A percentile compares a stretch with the other conserved stretches of the same genome.
phyloP scores from a whole-genome alignment of 1,140 invertebrate genomes.

The fruit fly (Drosophila melanogaster) region DNA sequence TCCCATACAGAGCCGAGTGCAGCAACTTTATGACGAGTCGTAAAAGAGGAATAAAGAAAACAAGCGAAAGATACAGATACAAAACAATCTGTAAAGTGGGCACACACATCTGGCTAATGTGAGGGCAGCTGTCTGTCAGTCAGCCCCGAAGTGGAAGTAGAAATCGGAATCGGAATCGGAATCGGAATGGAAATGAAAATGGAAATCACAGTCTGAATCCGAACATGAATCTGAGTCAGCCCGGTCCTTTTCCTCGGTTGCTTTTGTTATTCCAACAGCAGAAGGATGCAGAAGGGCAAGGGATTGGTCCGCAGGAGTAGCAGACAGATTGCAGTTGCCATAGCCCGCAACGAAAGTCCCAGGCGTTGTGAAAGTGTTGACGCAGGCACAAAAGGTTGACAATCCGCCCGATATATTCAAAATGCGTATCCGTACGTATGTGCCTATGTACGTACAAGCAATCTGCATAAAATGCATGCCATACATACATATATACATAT shows the following conservation, averaged over 20 bases:
- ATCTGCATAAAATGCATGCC: constrained; percentile 31
- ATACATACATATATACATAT: constrained; percentile 14
- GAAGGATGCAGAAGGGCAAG: not conserved
- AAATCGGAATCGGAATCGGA: not conserved
- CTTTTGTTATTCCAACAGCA: constrained; percentile 11
- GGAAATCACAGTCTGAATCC: not conserved
- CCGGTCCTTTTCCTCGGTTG: constrained; percentile 8
- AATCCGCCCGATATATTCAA: constrained; percentile 21
- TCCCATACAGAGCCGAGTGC: constrained; percentile 17
- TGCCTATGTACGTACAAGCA: not conserved
- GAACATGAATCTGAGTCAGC: constrained; percentile 7
- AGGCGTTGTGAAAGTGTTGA: constrained; percentile 28
- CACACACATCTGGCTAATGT: constrained; percentile 71
- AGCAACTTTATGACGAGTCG: constrained; percentile 21
- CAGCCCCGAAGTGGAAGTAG: constrained; percentile 19
- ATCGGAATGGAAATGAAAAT: not conserved
- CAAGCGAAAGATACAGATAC: constrained; percentile 51
- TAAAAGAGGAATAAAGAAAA: constrained; percentile 5
- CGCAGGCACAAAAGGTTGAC: constrained; percentile 37
- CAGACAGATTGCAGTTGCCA: constrained; percentile 59
- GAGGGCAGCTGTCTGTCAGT: constrained; percentile 62
- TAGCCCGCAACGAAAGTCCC: constrained; percentile 56
- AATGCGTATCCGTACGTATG: constrained; percentile 6
- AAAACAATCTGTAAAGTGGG: constrained; percentile 61
- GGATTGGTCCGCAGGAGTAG: not conserved